These are phyloP conservation scores for Eulacestoma nigropectus DNA, from an alignment of 2,113 vertebrate species.

Conservation along the genomic window DNA sequence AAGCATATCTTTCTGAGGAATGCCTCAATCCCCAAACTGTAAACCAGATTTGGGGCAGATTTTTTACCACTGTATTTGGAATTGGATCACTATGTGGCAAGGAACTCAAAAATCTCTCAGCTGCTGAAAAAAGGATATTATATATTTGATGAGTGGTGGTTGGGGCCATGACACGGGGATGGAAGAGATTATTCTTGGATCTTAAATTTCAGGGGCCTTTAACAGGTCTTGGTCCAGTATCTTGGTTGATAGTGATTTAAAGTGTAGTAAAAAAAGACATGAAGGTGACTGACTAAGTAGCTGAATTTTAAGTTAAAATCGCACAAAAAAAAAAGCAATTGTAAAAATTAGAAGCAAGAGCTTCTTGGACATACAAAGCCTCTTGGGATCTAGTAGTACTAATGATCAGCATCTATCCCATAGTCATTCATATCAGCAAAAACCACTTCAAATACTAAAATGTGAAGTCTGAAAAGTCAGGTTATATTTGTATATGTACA, in stretches of 20 bases:
- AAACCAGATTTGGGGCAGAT: not conserved
- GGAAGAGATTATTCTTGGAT: not conserved
- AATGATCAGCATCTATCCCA: not conserved
- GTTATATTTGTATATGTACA: not conserved
- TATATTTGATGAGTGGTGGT: not conserved
- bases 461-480: not conserved
- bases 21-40: not conserved
- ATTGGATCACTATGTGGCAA: not conserved
- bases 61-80: not conserved
- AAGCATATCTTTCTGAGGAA: not conserved
- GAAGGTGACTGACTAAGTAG: not conserved
- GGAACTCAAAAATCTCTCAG: not conserved
- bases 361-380: not conserved
- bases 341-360: not conserved
- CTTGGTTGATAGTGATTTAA: not conserved
- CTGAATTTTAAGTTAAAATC: not conserved
- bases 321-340: not conserved
- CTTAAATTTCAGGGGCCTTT: not conserved
- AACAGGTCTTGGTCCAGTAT: not conserved
- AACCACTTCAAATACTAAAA: not conserved
- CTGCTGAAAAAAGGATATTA: not conserved
- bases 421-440: not conserved
- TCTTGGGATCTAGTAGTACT: not conserved
- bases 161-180: not conserved
- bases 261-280: not conserved